These are phyloP conservation scores for Lagopus leucura DNA, from an alignment of 2,113 vertebrate species.

Conservation along the genomic window DNA sequence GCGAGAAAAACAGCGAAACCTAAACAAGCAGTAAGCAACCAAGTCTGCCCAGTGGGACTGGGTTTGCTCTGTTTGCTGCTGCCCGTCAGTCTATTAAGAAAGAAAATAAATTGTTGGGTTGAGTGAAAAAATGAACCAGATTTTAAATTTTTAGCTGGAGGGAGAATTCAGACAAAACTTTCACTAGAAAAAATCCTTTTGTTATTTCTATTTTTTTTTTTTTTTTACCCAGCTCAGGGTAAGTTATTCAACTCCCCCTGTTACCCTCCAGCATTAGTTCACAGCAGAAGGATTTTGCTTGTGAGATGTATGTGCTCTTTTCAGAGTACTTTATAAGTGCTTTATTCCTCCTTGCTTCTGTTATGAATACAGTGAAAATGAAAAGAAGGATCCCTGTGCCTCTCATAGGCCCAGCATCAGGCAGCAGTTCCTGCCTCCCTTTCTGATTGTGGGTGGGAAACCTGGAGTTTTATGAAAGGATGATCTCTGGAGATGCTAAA, in stretches of 20 bases:
- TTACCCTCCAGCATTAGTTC: not conserved
- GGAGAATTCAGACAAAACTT: not conserved
- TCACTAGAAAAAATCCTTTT: not conserved
- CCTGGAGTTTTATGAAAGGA: rapidly evolving
- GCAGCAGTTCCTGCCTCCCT: not conserved
- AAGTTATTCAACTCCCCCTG: not conserved
- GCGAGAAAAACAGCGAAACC: not conserved
- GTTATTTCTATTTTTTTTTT: not conserved
- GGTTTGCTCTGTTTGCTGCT: not conserved
- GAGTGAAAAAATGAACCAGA: not conserved
- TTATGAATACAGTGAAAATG: not conserved
- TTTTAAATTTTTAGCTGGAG: not conserved
- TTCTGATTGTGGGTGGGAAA: not conserved
- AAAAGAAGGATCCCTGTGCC: not conserved
- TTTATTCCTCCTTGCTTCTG: not conserved
- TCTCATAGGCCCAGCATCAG: not conserved
- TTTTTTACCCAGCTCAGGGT: not conserved
- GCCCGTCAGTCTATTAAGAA: not conserved
- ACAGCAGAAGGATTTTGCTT: constrained; percentile 13
- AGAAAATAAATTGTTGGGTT: not conserved
- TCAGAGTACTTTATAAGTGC: not conserved
- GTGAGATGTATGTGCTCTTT: not conserved
- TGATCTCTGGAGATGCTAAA: not conserved
- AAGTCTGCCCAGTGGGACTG: not conserved
- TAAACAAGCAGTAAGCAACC: not conserved